Conservation (phyloP, 2,797 vertebrate species). For the Gymnopithys bicolor region DNA sequence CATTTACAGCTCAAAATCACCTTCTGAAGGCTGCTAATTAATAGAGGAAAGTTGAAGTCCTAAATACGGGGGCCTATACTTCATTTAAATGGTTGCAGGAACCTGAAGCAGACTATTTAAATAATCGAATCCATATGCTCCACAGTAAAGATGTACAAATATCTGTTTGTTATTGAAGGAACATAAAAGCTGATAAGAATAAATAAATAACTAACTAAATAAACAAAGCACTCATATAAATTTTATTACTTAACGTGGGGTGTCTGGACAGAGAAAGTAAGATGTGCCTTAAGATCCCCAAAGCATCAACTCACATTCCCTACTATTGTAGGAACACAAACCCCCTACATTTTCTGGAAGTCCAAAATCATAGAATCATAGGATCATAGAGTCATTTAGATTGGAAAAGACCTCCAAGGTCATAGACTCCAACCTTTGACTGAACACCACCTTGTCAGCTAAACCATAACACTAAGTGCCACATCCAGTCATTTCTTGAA, state of each 20-base stretch:
- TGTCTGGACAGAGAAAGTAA: neutral
- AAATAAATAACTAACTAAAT: neutral
- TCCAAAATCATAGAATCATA: neutral
- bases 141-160: neutral
- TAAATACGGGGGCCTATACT: neutral
- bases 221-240: neutral
- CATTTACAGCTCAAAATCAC: neutral
- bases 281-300: neutral
- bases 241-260: neutral
- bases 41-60: neutral
- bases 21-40: neutral
- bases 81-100: neutral
- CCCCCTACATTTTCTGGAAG: neutral
- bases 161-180: neutral
- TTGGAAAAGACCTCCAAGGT: neutral
- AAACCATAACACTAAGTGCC: neutral
- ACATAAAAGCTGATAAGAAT: neutral
- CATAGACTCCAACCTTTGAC: accelerated
- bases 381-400: neutral
- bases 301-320: neutral
- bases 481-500: neutral
- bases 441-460: neutral
- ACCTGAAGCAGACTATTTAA: neutral
- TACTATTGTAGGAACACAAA: neutral
- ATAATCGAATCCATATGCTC: neutral